A percentile compares a stretch with the other conserved stretches of the same genome.
Conservation (phyloP, 2,113 vertebrate genomes). For the Hepsetus odoe region DNA sequence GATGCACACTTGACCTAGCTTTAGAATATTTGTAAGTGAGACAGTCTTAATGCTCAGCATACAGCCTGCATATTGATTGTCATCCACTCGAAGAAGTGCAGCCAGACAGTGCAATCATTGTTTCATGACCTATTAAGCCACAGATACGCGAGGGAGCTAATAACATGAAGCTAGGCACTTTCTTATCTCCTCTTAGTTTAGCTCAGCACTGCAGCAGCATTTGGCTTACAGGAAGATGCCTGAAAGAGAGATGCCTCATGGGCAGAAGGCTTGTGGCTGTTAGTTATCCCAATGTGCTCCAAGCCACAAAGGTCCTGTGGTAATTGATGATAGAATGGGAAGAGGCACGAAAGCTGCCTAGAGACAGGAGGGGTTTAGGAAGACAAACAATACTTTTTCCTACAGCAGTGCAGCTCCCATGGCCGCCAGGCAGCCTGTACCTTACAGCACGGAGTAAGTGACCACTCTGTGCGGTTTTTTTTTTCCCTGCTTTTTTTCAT, state of each 20-base stretch:
- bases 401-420: conserved; percentile 42
- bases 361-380: conserved; percentile 61
- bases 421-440: conserved; percentile 26
- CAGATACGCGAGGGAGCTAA: conserved; percentile 22
- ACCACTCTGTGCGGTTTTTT: background rate
- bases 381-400: conserved; percentile 61
- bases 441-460: conserved; percentile 33
- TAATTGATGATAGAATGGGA: conserved; percentile 66
- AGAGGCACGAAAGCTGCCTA: conserved; percentile 62
- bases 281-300: conserved; percentile 70
- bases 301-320: conserved; percentile 67
- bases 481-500: background rate
- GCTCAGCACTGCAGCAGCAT: conserved; percentile 28
- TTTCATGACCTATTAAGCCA: conserved; percentile 43
- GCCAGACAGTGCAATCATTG: conserved; percentile 31
- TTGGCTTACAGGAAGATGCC: conserved; percentile 26
- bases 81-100: conserved; percentile 2
- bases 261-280: conserved; percentile 68
- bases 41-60: conserved; percentile 17
- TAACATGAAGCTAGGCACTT: conserved; percentile 3
- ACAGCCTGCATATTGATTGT: conserved; percentile 28
- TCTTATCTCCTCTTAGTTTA: conserved; percentile 33
- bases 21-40: conserved; percentile 19
- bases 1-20: background rate
- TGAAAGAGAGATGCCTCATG: conserved; percentile 52